A percentile compares a stretch with the other conserved stretches of the same genome.
These are phyloP conservation scores for Ophion ellenae DNA, from an alignment of 2,888 invertebrate species.

Conservation along the genomic window DNA sequence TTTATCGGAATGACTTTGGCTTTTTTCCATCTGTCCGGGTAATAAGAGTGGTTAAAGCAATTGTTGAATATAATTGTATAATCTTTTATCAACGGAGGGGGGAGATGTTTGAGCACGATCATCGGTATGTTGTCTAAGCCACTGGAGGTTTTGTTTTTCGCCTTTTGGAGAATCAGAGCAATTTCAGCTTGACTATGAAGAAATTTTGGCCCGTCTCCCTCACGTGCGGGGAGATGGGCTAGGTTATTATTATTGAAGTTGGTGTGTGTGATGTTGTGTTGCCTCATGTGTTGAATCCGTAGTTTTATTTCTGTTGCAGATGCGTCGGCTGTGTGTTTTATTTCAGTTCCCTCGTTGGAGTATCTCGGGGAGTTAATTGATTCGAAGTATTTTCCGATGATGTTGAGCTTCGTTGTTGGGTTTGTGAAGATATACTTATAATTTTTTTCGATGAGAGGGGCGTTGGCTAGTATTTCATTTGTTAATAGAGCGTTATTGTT, in stretches of 20 bases:
- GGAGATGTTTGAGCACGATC: conserved; percentile 55
- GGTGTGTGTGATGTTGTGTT: not conserved
- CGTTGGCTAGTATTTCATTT: too few species aligned
- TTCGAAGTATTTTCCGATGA: too few species aligned
- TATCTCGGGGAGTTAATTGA: too few species aligned
- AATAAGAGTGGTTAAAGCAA: conserved; percentile 45
- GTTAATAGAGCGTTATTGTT: too few species aligned
- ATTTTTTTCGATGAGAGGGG: too few species aligned
- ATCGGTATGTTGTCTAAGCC: conserved; percentile 56
- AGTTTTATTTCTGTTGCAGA: not conserved
- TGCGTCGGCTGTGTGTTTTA: not conserved
- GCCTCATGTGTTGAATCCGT: not conserved
- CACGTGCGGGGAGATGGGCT: not conserved
- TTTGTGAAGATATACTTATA: too few species aligned
- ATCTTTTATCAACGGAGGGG: not conserved
- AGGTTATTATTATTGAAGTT: conserved; percentile 11
- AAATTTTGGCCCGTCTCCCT: not conserved
- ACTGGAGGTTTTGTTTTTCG: conserved; percentile 58
- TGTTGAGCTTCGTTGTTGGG: too few species aligned
- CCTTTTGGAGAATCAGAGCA: not conserved
- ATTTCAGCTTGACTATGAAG: not conserved
- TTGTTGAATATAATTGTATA: conserved; percentile 58
- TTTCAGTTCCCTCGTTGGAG: too few species aligned
- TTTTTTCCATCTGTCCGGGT: conserved; percentile 45
- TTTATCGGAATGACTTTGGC: not conserved